These are phyloP conservation scores for Cremastinae sp. DNA, from an alignment of 2,888 invertebrate species.

Conservation along the genomic window DNA sequence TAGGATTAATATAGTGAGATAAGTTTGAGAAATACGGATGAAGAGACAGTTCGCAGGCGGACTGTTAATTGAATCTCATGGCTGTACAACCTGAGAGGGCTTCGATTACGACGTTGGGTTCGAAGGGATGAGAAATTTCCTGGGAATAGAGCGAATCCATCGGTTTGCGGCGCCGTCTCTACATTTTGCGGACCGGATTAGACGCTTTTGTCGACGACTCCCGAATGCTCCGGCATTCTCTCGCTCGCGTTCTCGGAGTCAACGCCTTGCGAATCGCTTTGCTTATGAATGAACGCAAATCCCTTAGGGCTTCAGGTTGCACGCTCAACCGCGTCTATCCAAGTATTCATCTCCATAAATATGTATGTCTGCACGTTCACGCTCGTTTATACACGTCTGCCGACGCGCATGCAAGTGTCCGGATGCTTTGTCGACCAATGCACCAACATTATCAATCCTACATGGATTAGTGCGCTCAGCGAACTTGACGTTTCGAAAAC, in stretches of 20 bases:
- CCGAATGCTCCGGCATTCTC: slow-evolving; percentile 39
- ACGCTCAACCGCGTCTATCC: slow-evolving; percentile 41
- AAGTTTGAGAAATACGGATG: slow-evolving; percentile 12
- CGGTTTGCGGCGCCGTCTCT: slow-evolving; percentile 50
- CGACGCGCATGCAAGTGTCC: too few species aligned
- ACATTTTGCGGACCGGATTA: slow-evolving; percentile 66
- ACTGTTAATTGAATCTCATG: slow-evolving; percentile 51
- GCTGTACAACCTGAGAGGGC: slow-evolving; percentile 22
- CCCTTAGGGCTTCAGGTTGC: slow-evolving; percentile 35
- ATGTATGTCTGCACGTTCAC: slow-evolving; percentile 11
- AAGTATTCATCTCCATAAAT: slow-evolving; percentile 14
- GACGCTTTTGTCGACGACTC: slow-evolving; percentile 69
- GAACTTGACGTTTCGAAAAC: too few species aligned
- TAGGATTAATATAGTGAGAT: background rate
- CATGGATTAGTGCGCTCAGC: too few species aligned
- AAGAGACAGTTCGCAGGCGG: slow-evolving; percentile 58
- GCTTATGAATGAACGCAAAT: slow-evolving; percentile 68
- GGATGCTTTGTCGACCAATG: too few species aligned
- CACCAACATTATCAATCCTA: too few species aligned
- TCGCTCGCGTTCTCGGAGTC: slow-evolving; percentile 4
- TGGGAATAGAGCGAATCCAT: slow-evolving; percentile 53
- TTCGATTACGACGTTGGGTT: slow-evolving; percentile 18
- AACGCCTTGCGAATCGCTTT: slow-evolving; percentile 59
- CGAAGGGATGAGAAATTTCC: slow-evolving; percentile 34
- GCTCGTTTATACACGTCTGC: too few species aligned